These are phyloP conservation scores for Sycophila sp. DNA, from an alignment of 1,140 invertebrate genomes.

Conservation along the genomic window DNA sequence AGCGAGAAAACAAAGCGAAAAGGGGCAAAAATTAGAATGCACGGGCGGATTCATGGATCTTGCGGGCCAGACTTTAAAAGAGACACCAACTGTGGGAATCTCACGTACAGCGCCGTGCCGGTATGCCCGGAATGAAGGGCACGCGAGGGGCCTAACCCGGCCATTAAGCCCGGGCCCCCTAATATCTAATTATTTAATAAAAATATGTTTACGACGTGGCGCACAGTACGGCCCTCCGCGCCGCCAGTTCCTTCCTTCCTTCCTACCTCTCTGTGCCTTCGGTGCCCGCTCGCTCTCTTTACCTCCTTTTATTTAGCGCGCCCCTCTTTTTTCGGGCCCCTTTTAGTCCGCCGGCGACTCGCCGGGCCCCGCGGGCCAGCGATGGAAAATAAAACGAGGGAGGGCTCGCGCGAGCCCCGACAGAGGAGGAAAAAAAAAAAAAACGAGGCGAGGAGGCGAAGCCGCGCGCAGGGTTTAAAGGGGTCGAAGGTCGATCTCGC, in stretches of 20 bases:
- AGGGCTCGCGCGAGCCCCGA: background rate
- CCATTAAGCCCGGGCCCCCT: constrained; percentile 61
- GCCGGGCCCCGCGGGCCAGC: too few species aligned
- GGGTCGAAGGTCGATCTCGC: constrained; percentile 59
- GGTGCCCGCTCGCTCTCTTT: constrained; percentile 38
- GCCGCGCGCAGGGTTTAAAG: constrained; percentile 40
- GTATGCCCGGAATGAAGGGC: constrained; percentile 65
- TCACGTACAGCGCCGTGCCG: constrained; percentile 59
- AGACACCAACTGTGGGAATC: constrained; percentile 64
- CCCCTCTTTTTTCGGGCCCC: background rate
- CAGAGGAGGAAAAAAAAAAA: background rate
- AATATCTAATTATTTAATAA: constrained; percentile 69
- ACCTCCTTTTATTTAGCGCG: constrained; percentile 33
- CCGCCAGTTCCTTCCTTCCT: constrained; percentile 28
- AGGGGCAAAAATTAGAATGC: background rate
- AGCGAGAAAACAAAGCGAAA: background rate
- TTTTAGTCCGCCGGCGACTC: too few species aligned
- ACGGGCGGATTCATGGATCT: constrained; percentile 23
- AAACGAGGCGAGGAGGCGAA: constrained; percentile 28
- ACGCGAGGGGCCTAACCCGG: constrained; percentile 63
- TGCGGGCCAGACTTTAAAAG: constrained; percentile 35
- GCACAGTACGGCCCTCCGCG: constrained; percentile 57
- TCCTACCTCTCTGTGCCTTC: constrained; percentile 26
- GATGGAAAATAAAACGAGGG: too few species aligned
- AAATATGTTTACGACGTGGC: constrained; percentile 67